Percentiles rank a stretch among this genome's conserved stretches.
These are phyloP conservation scores for Ranitomeya imitator DNA, from an alignment of 2,113 vertebrate species.

Conservation along the genomic window DNA sequence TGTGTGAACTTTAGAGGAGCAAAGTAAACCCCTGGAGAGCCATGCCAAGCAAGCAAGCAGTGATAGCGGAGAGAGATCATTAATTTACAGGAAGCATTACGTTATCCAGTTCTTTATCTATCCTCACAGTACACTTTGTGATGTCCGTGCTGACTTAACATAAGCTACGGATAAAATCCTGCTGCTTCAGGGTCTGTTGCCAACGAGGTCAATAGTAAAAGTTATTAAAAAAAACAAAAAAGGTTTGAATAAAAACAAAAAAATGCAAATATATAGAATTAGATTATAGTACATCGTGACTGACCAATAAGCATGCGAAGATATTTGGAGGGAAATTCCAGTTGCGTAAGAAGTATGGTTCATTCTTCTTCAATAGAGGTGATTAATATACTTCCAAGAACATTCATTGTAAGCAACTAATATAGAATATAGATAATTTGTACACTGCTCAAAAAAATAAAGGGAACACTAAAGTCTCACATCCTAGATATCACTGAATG, in stretches of 20 bases:
- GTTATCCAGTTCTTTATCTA: not conserved
- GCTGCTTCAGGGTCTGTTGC: not conserved
- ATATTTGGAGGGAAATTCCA: not conserved
- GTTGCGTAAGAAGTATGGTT: no score
- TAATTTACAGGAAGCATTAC: slow-evolving; percentile 15
- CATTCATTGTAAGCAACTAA: no score
- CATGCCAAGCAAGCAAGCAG: not conserved
- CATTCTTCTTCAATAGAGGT: no score
- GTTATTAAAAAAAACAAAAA: not conserved
- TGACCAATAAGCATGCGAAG: not conserved
- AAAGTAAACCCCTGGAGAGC: slow-evolving; percentile 20
- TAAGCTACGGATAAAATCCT: not conserved
- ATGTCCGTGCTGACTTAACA: slow-evolving; percentile 13
- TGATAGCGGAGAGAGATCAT: not conserved
- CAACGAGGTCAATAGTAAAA: not conserved
- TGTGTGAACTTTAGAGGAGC: slow-evolving; percentile 22
- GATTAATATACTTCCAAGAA: no score
- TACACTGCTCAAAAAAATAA: no score
- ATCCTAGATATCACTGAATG: no score
- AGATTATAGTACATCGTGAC: no score
- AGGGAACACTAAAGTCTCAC: no score
- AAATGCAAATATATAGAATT: not conserved
- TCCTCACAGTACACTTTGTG: slow-evolving; percentile 8
- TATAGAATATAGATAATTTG: no score
- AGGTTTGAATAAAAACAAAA: not conserved